Percentiles rank a stretch among this genome's conserved stretches.
Evolutionary conservation across 2,888 invertebrate genomes (phyloP).

Genomic region (Chrysodeixis includens): DNA sequence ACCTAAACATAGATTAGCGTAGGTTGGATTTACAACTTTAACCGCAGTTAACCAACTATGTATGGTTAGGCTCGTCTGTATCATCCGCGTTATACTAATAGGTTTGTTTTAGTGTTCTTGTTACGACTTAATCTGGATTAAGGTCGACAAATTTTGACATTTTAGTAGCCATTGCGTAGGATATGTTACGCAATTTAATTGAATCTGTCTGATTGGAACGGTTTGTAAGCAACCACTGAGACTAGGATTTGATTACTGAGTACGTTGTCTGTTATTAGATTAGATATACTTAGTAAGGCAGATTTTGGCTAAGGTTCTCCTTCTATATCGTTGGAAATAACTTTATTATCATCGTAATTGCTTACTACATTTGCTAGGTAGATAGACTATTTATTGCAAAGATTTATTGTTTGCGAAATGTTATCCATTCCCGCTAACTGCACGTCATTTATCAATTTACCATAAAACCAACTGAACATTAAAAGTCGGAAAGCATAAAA

Average conservation of each 20-base stretch:
- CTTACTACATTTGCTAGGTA: background rate
- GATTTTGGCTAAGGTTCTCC: background rate
- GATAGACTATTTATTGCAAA: background rate
- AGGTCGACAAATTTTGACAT: slow-evolving; percentile 28
- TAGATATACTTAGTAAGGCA: background rate
- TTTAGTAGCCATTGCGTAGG: slow-evolving; percentile 36
- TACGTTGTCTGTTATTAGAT: background rate
- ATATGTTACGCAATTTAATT: slow-evolving; percentile 14
- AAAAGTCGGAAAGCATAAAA: slow-evolving; percentile 24
- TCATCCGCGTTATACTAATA: slow-evolving; percentile 35
- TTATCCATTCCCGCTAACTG: background rate
- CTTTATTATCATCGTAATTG: background rate
- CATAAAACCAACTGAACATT: slow-evolving; percentile 19
- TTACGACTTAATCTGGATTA: slow-evolving; percentile 43
- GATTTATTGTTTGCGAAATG: too few species aligned
- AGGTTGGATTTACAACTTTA: slow-evolving; percentile 60
- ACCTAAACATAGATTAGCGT: slow-evolving; percentile 60
- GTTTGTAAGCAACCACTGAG: background rate
- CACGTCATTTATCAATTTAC: background rate
- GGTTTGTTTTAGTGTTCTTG: slow-evolving; percentile 28
- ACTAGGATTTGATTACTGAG: background rate
- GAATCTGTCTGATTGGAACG: background rate
- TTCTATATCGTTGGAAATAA: background rate
- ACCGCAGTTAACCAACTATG: slow-evolving; percentile 49
- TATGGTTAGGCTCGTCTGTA: slow-evolving; percentile 29